Conservation (phyloP, 92 coral and sea anemone genomes). For the Porites evermanni region DNA sequence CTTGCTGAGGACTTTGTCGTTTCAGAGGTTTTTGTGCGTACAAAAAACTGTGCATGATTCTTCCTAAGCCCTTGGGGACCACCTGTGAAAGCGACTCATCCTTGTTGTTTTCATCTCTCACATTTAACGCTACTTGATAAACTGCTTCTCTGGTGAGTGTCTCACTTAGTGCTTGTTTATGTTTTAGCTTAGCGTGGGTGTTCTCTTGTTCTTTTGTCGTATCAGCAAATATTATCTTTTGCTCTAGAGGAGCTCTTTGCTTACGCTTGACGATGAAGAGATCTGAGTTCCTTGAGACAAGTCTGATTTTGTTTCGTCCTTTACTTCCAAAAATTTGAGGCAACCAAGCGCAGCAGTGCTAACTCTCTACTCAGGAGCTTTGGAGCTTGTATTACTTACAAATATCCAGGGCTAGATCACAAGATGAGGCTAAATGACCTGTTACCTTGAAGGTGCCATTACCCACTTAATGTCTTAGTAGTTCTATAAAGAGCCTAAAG, state of each 20-base stretch:
- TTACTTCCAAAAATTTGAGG: conserved; percentile 1
- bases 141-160: conserved; percentile 31
- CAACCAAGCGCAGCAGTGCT: neutral
- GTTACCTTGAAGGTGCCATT: too few species aligned
- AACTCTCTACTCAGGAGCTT: too few species aligned
- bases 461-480: too few species aligned
- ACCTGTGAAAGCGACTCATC: neutral
- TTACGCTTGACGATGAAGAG: neutral
- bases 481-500: too few species aligned
- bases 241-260: neutral
- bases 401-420: too few species aligned
- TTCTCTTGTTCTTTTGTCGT: conserved; percentile 27
- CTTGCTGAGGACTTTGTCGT: too few species aligned
- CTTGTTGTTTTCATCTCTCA: neutral
- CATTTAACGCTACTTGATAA: conserved; percentile 19
- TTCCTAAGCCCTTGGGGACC: neutral
- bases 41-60: neutral
- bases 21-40: too few species aligned
- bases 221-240: neutral
- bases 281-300: conserved; percentile 4
- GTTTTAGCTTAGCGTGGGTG: conserved; percentile 20
- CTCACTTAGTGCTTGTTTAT: conserved; percentile 35
- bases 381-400: too few species aligned
- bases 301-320: conserved; percentile 9
- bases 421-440: too few species aligned